Evolutionary conservation across 2,888 invertebrate genomes (phyloP).

Genomic region (Chrysolina oricalcia): DNA sequence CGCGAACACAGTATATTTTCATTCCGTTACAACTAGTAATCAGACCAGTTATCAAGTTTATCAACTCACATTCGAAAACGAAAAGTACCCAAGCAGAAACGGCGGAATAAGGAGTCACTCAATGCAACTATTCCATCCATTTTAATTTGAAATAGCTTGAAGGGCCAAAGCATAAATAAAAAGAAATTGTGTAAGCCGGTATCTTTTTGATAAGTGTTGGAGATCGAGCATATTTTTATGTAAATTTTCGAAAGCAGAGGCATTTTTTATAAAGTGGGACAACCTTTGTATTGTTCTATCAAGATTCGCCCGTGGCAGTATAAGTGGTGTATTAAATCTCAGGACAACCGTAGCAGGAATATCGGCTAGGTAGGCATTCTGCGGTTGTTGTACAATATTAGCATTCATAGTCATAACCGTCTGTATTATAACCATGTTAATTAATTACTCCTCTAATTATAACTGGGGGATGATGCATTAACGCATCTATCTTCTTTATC

Average conservation of each 20-base stretch:
- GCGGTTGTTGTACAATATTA: conserved; percentile 55
- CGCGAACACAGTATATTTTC: too few species aligned
- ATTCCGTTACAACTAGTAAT: too few species aligned
- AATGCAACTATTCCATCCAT: conserved; percentile 2
- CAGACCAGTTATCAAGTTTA: too few species aligned
- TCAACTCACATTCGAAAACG: too few species aligned
- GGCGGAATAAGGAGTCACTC: neutral
- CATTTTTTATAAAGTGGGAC: conserved; percentile 57
- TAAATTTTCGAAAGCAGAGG: conserved; percentile 45
- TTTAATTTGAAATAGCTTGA: conserved; percentile 60
- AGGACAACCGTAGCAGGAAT: conserved; percentile 21
- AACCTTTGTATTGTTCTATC: conserved; percentile 58
- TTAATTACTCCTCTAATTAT: conserved; percentile 69
- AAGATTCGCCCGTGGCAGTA: conserved; percentile 48
- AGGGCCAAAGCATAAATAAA: conserved; percentile 57
- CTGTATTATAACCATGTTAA: conserved; percentile 70
- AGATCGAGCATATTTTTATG: conserved; percentile 56
- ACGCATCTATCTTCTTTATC: conserved; percentile 63
- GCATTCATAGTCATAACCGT: conserved; percentile 69
- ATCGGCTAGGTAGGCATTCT: conserved; percentile 26
- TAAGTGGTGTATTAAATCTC: conserved; percentile 42
- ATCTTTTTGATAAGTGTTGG: conserved; percentile 62
- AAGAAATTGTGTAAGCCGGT: conserved; percentile 58
- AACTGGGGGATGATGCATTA: conserved; percentile 66
- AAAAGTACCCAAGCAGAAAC: neutral